Base-by-base conservation (phyloP, 2,797 vertebrate genomes). In the Sebastes kiyomatsui region DNA sequence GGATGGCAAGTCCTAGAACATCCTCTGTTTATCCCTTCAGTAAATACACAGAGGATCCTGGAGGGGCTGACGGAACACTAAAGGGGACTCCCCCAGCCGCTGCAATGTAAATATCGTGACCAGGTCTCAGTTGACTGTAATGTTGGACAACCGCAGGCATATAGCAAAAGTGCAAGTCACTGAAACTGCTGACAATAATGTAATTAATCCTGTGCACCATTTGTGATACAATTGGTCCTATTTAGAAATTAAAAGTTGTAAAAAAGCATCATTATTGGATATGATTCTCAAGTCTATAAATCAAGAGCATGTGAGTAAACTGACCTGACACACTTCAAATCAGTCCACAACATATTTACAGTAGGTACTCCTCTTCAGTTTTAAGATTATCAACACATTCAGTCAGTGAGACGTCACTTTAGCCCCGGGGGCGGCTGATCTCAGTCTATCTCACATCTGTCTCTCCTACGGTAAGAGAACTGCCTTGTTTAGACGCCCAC, bases 1-100 rank as follows among this genome's bases (percentile, higher is more conserved):
- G 85, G 81, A 87, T 75, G 79, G 80, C 80, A 80, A 72, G 89
- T 89, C 68, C 68, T 1, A 18, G 46, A 73, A 91, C 92, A 88
- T 92, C 87, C 89, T 89, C 75, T 90, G 93, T 94, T 94, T 94
- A 94, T 86, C 75, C 86, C 56, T 81, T 79, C 61, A 61, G 88
- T 94, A 94, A 94, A 95, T 89, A 94, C 78, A 86, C 82, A 27
- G 65, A 84, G 33, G 38, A 82, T 82, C 59, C 84, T 72, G 83
- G 66, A 83, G 72, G 59, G 71, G 69, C 75, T 71, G 59, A 81
- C 49, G 5, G 65, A 13, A 49, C 67, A 35, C 18, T 52, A 61
- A 20, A 16, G 42, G 83, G 84, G 74, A 87, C 55, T 80, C 73
- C 85, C 75, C 42, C 5, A 3, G 64, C 54, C 2, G 18, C 7